Conservation (phyloP, 2,888 invertebrate genomes). For the Boloria euphrosyne region DNA sequence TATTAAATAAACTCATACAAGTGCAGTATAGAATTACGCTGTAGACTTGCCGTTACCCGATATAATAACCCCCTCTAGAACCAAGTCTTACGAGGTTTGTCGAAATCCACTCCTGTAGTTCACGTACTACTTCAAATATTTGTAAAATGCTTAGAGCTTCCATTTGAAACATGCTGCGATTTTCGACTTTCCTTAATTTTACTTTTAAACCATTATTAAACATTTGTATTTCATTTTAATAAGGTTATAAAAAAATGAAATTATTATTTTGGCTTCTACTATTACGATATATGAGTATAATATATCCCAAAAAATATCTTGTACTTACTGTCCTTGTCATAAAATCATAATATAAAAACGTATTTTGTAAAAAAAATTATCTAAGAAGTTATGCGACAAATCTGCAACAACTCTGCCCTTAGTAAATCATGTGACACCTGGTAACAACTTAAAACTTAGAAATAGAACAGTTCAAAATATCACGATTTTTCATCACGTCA, state of each 20-base stretch:
- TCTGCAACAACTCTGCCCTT: too few species aligned
- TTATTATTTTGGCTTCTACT: too few species aligned
- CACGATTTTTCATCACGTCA: constrained; percentile 1
- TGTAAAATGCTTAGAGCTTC: background rate
- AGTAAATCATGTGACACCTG: too few species aligned
- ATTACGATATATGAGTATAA: too few species aligned
- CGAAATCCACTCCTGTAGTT: constrained; percentile 9
- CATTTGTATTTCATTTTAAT: too few species aligned
- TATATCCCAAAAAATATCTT: too few species aligned
- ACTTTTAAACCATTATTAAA: too few species aligned
- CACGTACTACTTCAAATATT: background rate
- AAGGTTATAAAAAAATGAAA: too few species aligned
- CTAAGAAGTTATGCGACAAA: too few species aligned
- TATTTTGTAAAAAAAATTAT: too few species aligned
- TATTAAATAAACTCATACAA: constrained; percentile 44
- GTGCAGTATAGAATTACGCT: constrained; percentile 42
- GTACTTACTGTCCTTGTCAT: too few species aligned
- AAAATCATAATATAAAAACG: too few species aligned
- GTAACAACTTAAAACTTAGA: background rate
- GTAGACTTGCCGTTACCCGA: constrained; percentile 26
- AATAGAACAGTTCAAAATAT: background rate
- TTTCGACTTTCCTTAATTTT: background rate
- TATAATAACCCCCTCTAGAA: constrained; percentile 12
- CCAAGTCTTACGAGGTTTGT: background rate
- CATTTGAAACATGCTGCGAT: background rate